These are phyloP conservation scores for Scaptomyza tumidula DNA, from an alignment of 2,888 invertebrate genomes.

Conservation along the genomic window DNA sequence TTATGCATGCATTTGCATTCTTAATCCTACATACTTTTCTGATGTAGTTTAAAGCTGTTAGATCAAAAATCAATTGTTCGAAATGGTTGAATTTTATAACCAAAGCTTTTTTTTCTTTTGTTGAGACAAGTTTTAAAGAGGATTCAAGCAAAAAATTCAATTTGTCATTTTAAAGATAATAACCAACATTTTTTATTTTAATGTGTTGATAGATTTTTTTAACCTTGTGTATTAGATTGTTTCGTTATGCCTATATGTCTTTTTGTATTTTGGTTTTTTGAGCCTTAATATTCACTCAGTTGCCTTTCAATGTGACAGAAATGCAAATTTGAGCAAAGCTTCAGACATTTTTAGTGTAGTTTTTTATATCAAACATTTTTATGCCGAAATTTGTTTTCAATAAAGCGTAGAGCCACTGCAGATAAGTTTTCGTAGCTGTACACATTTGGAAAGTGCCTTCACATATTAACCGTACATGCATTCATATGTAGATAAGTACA, in stretches of 20 bases:
- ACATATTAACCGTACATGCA: slow-evolving; percentile 34
- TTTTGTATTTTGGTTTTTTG: slow-evolving; percentile 12
- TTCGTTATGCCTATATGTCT: not conserved
- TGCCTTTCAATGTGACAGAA: slow-evolving; percentile 68
- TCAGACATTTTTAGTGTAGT: slow-evolving; percentile 12
- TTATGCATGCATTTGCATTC: not conserved
- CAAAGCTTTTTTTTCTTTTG: too few species aligned
- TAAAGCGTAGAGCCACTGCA: slow-evolving; percentile 19
- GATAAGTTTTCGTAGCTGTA: not conserved
- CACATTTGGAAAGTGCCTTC: slow-evolving; percentile 13
- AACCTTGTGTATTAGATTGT: slow-evolving; percentile 45
- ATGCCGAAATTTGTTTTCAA: slow-evolving; percentile 7
- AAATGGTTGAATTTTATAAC: too few species aligned
- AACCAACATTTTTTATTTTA: slow-evolving; percentile 65
- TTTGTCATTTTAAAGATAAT: slow-evolving; percentile 34
- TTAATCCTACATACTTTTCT: not conserved
- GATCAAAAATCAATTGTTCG: not conserved
- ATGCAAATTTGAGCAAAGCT: slow-evolving; percentile 67
- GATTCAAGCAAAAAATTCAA: not conserved
- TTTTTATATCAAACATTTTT: slow-evolving; percentile 2
- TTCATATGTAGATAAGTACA: slow-evolving; percentile 58
- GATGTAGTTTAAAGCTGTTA: not conserved
- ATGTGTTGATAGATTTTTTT: slow-evolving; percentile 46
- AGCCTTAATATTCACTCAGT: slow-evolving; percentile 52
- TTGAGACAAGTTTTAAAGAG: too few species aligned